Percentiles rank a stretch among this genome's conserved stretches.
Conservation (phyloP, 2,797 vertebrate species). For the Tiaroga cobitis region DNA sequence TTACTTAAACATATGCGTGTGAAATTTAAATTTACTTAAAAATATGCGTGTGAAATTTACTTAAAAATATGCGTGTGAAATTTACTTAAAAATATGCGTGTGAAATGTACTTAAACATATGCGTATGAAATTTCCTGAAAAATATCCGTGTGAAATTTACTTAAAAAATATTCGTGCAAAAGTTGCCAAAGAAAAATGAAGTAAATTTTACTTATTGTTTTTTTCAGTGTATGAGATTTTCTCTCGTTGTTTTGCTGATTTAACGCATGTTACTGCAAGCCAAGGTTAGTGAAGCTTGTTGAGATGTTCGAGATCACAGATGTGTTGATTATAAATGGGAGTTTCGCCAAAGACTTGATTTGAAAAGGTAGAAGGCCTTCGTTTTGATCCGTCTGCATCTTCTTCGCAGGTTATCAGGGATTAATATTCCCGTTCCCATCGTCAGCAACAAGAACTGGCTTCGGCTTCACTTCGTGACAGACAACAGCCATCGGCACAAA, state of each 20-base stretch:
- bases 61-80: no score
- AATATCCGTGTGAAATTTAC: no score
- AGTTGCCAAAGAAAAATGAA: no score
- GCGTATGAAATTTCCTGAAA: no score
- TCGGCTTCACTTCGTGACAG: constrained; percentile 94
- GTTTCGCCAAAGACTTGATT: background rate
- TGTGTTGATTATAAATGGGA: background rate
- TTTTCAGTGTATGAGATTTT: background rate
- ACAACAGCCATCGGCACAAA: constrained; percentile 93
- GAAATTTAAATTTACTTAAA: no score
- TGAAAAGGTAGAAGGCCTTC: background rate
- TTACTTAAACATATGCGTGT: no score
- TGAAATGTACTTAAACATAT: no score
- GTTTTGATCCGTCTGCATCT: constrained; percentile 47
- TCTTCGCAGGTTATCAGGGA: constrained; percentile 89
- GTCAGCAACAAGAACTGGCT: constrained; percentile 99
- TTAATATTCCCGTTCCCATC: constrained; percentile 94
- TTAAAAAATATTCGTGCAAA: no score
- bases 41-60: no score
- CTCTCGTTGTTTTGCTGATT: background rate
- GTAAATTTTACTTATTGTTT: no score
- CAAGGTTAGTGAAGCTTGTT: background rate
- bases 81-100: no score
- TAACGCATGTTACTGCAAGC: background rate
- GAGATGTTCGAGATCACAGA: background rate